Evolutionary conservation across 2,113 vertebrate species (phyloP).

Genomic region (Gobiocypris rarus): DNA sequence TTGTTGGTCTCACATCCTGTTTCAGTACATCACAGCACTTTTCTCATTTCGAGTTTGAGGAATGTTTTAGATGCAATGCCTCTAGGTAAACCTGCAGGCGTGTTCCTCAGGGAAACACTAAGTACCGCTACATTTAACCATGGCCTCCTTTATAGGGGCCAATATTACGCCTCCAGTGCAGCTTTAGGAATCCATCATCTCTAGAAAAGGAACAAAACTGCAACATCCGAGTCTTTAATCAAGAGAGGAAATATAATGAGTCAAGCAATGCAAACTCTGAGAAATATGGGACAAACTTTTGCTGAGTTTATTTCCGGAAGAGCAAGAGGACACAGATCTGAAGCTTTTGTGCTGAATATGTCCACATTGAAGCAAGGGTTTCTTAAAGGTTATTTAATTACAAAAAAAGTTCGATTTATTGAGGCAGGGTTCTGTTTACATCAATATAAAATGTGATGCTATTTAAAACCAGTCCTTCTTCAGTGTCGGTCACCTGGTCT

Average conservation of each 20-base stretch:
- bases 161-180: slow-evolving; percentile 59
- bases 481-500: neutral
- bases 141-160: slow-evolving; percentile 71
- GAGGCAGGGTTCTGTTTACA: neutral
- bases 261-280: neutral
- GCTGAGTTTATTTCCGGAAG: slow-evolving; percentile 48
- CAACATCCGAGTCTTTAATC: slow-evolving; percentile 33
- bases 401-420: slow-evolving; percentile 3
- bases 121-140: slow-evolving; percentile 67
- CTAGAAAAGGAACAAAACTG: slow-evolving; percentile 60
- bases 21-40: slow-evolving; percentile 20
- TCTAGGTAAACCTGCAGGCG: slow-evolving; percentile 45
- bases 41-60: slow-evolving; percentile 5
- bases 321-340: slow-evolving; percentile 12
- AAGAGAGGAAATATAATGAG: slow-evolving; percentile 34
- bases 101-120: slow-evolving; percentile 65
- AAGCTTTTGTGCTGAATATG: slow-evolving; percentile 41
- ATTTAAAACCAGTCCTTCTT: too few relatives aligned
- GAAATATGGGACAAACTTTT: slow-evolving; percentile 42
- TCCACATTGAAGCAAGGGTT: slow-evolving; percentile 34
- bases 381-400: slow-evolving; percentile 7
- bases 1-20: slow-evolving; percentile 17
- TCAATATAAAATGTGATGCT: neutral
- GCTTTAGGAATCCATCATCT: slow-evolving; percentile 68
- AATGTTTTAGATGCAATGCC: slow-evolving; percentile 31